phyloP scores from a whole-genome alignment of 2,888 invertebrate species.

The Tipula lateralis region DNA sequence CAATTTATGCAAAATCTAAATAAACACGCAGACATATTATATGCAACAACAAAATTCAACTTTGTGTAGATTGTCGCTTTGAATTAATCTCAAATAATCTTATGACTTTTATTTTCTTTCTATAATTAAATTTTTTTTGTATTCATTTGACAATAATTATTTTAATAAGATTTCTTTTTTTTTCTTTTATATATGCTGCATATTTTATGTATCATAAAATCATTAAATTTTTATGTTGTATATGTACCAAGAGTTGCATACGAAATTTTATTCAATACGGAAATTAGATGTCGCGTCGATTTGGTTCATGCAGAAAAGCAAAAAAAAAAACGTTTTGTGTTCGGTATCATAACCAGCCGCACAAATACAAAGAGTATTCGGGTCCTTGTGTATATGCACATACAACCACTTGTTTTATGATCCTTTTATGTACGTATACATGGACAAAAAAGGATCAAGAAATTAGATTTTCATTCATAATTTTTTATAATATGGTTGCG shows the following conservation, averaged over 20 bases:
- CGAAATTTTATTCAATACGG: conserved; percentile 24
- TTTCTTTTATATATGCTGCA: not conserved
- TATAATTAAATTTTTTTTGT: not conserved
- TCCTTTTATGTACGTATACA: not conserved
- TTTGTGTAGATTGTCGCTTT: not conserved
- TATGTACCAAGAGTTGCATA: not conserved
- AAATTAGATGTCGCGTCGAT: not conserved
- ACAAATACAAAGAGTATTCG: not conserved
- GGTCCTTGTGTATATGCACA: too few relatives aligned
- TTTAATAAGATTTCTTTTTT: not conserved
- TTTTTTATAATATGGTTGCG: not conserved
- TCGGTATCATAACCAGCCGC: not conserved
- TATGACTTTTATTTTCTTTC: not conserved
- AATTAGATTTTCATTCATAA: conserved; percentile 7
- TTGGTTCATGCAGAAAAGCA: not conserved
- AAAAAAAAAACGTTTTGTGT: not conserved
- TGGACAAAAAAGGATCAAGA: not conserved
- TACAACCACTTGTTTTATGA: not conserved
- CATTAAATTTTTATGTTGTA: not conserved
- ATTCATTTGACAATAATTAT: conserved; percentile 24
- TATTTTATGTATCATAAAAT: conserved; percentile 11
- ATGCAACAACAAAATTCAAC: not conserved
- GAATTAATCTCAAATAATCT: conserved; percentile 24
- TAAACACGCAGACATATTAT: not conserved
- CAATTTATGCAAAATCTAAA: conserved; percentile 19